Percentiles rank a stretch among this genome's conserved stretches.
Evolutionary conservation across 2,113 vertebrate genomes (phyloP).

Genomic region (Nesoenas mayeri): DNA sequence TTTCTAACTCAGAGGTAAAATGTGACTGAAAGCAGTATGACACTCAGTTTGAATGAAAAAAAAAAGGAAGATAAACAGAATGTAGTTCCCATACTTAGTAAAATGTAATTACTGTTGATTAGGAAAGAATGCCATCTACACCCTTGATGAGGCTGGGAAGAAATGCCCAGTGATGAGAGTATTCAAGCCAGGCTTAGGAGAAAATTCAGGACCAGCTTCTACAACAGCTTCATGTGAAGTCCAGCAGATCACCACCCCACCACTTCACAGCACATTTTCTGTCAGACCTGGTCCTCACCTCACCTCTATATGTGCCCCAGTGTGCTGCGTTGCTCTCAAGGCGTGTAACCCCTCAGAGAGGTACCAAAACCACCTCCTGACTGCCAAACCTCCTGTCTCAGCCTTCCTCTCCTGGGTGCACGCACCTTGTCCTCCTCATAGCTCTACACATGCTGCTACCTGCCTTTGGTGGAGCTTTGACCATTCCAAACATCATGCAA

Average conservation of each 20-base stretch:
- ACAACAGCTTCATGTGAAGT: fast-evolving
- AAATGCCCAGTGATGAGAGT: not conserved
- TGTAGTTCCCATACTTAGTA: not conserved
- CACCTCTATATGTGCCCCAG: not conserved
- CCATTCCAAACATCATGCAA: not conserved
- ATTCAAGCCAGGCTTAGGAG: not conserved
- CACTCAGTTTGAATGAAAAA: not conserved
- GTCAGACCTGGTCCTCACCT: not conserved
- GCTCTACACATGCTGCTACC: not conserved
- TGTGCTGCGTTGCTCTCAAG: not conserved
- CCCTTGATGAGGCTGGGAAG: not conserved
- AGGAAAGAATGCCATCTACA: not conserved
- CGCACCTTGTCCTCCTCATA: not conserved
- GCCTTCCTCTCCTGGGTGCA: not conserved
- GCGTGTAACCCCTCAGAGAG: fast-evolving
- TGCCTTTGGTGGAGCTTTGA: not conserved
- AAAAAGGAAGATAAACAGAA: not conserved
- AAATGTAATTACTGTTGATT: not conserved
- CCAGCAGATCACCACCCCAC: not conserved
- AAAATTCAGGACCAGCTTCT: not conserved
- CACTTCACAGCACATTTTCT: not conserved
- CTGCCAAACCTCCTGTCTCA: not conserved
- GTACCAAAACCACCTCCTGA: not conserved
- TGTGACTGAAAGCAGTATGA: not conserved
- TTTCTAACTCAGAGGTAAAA: not conserved